Evolutionary conservation across 2,113 vertebrate genomes (phyloP), one percentile per base, ranked within the genome.

Genomic region (Athene cunicularia): DNA sequence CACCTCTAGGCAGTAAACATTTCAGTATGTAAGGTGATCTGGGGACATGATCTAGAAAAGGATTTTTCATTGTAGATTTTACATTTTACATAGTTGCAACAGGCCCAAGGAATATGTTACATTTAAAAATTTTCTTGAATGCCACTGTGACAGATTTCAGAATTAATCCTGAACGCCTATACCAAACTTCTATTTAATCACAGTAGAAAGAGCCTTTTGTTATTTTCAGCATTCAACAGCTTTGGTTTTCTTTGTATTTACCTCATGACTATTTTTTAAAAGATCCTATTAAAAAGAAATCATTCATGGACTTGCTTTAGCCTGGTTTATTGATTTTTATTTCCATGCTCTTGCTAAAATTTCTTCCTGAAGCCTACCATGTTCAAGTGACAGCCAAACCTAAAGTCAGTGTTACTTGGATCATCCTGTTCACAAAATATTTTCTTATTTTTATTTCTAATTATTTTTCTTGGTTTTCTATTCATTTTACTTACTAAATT

Each of bases 1-100:
- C 22, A 32, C 5, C 8, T 68, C 18, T n/a, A 50, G 35, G 18
- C 22, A 62, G 30, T 23, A 77, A 76, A 7, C 0, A 0, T 21
- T 67, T 73, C 14, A n/a, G 8, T 80, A 59, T 60, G 20, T 11
- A 80, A 24, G 4, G 15, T 18, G 7, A 45, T 67, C 43, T 39
- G 39, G 11, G 30, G 28, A 28, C 6, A 21, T 76, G 33, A 2
- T 67, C 24, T 67, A 41, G 74, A 59, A 87, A 37, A 73, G 5
- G 16, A 45, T 55, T 74, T 64, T 35, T 80, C 7, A 39, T 56
- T 12, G 24, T 20, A 68, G 27, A 66, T 50, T 89, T 80, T 80
- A 79, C 22, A 53, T 6, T 66, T 86, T 58, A 47, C 80, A 43
- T 55, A 68, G 5, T 30, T 83, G 35, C 15, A 67, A 49, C 5